phyloP scores from a whole-genome alignment of 2,113 vertebrate genomes.

The Apus apus region DNA sequence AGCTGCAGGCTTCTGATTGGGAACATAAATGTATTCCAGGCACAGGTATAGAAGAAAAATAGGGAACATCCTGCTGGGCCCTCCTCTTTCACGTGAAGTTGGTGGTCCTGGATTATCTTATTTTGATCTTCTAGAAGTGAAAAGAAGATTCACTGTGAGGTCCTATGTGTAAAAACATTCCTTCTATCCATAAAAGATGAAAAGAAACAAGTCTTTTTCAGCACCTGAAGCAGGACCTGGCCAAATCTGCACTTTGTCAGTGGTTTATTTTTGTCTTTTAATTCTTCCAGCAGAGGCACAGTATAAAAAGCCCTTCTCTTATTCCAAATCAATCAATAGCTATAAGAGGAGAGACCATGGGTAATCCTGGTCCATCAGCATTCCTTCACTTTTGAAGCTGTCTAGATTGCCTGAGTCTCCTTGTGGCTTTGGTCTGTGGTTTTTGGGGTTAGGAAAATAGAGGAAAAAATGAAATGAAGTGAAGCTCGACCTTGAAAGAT shows the following conservation, averaged over 20 bases:
- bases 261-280: not conserved
- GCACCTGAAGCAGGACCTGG: not conserved
- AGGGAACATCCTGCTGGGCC: slow-evolving; percentile 66
- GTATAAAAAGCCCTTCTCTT: not conserved
- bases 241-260: not conserved
- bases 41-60: slow-evolving; percentile 64
- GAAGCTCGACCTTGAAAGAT: not conserved
- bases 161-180: not conserved
- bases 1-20: slow-evolving; percentile 68
- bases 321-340: not conserved
- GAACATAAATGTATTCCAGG: slow-evolving; percentile 50
- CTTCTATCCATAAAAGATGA: not conserved
- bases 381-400: not conserved
- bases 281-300: not conserved
- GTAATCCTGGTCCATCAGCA: not conserved
- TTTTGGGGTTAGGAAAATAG: not conserved
- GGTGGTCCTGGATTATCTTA: slow-evolving; percentile 48
- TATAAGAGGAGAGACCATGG: not conserved
- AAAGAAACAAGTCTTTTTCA: not conserved
- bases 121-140: slow-evolving; percentile 66
- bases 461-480: not conserved
- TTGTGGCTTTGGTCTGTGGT: not conserved
- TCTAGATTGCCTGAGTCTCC: not conserved
- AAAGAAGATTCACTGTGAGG: not conserved
- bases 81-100: slow-evolving; percentile 40